phyloP scores from a whole-genome alignment of 2,797 vertebrate genomes.

The Neoniphon sammara region DNA sequence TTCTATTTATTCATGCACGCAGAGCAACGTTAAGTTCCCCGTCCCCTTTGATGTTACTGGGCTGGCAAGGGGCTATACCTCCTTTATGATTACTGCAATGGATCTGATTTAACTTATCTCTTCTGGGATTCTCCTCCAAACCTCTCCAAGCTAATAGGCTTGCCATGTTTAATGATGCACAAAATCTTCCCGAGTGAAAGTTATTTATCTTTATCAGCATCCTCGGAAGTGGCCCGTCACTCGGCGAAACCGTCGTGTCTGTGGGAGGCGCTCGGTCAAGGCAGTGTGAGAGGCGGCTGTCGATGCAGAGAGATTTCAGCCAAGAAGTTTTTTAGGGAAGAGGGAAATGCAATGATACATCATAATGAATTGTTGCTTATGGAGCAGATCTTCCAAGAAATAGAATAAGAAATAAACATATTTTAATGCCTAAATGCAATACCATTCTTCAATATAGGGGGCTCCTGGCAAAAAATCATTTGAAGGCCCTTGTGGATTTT shows the following conservation, averaged over 20 bases:
- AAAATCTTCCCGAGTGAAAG: constrained; percentile 91
- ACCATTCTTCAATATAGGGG: too few relatives aligned
- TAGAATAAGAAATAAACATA: not conserved
- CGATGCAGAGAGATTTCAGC: not conserved
- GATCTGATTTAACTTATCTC: constrained; percentile 90
- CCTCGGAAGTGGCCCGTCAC: constrained; percentile 84
- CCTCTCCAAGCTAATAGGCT: constrained; percentile 89
- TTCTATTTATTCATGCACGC: constrained; percentile 85
- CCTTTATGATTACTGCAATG: constrained; percentile 86
- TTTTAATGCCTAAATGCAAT: not conserved
- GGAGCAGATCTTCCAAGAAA: not conserved
- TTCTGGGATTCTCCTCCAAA: constrained; percentile 88
- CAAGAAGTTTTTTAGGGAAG: not conserved
- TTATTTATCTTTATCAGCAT: constrained; percentile 92
- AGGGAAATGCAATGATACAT: constrained; percentile 1
- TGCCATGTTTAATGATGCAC: constrained; percentile 94
- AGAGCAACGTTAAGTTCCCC: constrained; percentile 83
- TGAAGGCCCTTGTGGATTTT: too few relatives aligned
- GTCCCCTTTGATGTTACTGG: constrained; percentile 86
- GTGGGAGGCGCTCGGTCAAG: constrained; percentile 18
- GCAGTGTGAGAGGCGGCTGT: not conserved
- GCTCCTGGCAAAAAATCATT: too few relatives aligned
- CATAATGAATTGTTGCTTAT: constrained; percentile 1
- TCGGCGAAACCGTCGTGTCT: constrained; percentile 72
- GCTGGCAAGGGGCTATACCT: constrained; percentile 84